Evolutionary conservation across 2,113 vertebrate genomes (phyloP).

Genomic region (Hydrolagus affinis): DNA sequence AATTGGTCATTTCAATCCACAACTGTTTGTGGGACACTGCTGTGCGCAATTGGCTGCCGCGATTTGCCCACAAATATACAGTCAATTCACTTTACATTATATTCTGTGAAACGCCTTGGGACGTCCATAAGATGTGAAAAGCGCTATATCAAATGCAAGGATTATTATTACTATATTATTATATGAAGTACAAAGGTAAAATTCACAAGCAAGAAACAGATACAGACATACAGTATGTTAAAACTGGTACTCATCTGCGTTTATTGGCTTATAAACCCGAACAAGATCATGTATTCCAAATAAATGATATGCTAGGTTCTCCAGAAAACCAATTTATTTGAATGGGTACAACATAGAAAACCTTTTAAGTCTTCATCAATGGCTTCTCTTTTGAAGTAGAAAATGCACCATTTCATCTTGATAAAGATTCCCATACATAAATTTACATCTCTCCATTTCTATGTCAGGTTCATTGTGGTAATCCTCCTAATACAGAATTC

Average conservation of each 20-base stretch:
- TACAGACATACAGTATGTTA: not conserved
- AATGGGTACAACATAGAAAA: not conserved
- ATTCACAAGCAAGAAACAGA: not conserved
- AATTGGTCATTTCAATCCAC: too few relatives aligned
- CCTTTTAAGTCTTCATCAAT: not conserved
- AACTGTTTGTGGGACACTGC: too few relatives aligned
- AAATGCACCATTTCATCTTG: constrained; percentile 10
- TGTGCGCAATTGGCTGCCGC: too few relatives aligned
- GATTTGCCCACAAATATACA: too few relatives aligned
- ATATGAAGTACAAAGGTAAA: not conserved
- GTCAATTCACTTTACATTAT: too few relatives aligned
- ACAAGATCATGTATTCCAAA: constrained; percentile 22
- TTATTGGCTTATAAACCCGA: not conserved
- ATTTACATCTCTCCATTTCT: not conserved
- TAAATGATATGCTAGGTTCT: constrained; percentile 21
- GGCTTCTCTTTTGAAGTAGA: not conserved
- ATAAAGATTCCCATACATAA: not conserved
- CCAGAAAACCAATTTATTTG: not conserved
- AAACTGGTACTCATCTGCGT: not conserved
- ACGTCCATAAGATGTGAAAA: too few relatives aligned
- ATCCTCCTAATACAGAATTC: not conserved
- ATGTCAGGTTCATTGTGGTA: not conserved
- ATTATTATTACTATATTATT: too few relatives aligned
- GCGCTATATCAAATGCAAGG: too few relatives aligned
- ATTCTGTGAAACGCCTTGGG: too few relatives aligned